These are phyloP conservation scores for Cantharis rustica DNA, from an alignment of 2,888 invertebrate genomes.

Conservation along the genomic window DNA sequence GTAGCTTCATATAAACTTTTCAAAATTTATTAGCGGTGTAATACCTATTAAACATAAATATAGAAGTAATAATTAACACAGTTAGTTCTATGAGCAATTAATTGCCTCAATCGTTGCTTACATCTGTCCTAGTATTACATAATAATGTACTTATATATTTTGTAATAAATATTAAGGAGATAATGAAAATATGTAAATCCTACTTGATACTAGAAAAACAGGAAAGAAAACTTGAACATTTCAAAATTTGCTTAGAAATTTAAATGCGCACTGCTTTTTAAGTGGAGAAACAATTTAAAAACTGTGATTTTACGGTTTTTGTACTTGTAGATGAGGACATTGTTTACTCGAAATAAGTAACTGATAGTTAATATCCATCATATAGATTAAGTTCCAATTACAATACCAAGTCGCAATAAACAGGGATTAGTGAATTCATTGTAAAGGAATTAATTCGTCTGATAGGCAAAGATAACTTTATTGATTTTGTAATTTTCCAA, in stretches of 20 bases:
- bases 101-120: no score
- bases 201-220: background rate
- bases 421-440: background rate
- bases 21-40: no score
- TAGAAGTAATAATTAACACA: no score
- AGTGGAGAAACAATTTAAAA: background rate
- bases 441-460: background rate
- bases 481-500: background rate
- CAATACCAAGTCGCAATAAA: background rate
- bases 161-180: background rate
- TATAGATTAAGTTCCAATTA: background rate
- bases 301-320: background rate
- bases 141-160: background rate
- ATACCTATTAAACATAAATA: no score
- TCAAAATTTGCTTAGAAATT: background rate
- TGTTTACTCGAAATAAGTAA: background rate
- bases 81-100: no score
- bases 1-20: no score
- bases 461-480: background rate
- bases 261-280: background rate
- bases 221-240: background rate
- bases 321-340: background rate
- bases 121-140: no score
- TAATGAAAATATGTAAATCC: background rate
- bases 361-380: background rate